Evolutionary conservation across 2,113 vertebrate species (phyloP), one percentile per base, ranked within the genome.

Genomic region (Nesogale talazaci): DNA sequence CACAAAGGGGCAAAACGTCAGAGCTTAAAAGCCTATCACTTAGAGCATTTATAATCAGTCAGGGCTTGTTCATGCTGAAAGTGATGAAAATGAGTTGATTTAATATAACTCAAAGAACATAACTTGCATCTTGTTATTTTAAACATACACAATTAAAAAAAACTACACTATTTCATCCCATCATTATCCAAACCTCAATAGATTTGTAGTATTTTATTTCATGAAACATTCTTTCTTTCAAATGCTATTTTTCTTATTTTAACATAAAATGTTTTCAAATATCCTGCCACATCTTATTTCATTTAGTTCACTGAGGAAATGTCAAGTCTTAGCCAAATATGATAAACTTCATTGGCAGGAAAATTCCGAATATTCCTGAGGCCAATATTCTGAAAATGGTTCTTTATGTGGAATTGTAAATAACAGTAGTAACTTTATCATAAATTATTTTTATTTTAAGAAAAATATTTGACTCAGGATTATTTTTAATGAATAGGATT

Each of bases 271-370:
- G 14, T 67, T 83, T 75, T 95, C 80, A 56, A 25, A 14, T 27
- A 82, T 70, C 15, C 17, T 59, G 31, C 80, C 70, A 88, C 65
- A 91, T 94, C 88, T 91, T 69, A 82, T 88, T 91, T 94, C 65
- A 42, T 83, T 90, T 88, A 40, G 79, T 94, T 94, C 61, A 36
- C 79, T 61, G 17, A 8, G 16, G 36, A 82, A 85, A 82, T 90
- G 88, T 86, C 88, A 95, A 92, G 65, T 85, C 27, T 20, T 85
- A 90, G 92, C 46, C 63, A 95, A 79, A 38, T 89, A 82, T 46
- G 85, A 27, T 59, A 82, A 76, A 79, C 38, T 59, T 95, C 83
- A 92, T 83, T 91, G 92, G 88, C 29, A 94, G 57, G 34, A 86
- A 90, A 90, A 93, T 92, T 86, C 91, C 88, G 42, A 90, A 82